These are phyloP conservation scores for Rostratula benghalensis DNA, from an alignment of 2,113 vertebrate species.

Conservation along the genomic window DNA sequence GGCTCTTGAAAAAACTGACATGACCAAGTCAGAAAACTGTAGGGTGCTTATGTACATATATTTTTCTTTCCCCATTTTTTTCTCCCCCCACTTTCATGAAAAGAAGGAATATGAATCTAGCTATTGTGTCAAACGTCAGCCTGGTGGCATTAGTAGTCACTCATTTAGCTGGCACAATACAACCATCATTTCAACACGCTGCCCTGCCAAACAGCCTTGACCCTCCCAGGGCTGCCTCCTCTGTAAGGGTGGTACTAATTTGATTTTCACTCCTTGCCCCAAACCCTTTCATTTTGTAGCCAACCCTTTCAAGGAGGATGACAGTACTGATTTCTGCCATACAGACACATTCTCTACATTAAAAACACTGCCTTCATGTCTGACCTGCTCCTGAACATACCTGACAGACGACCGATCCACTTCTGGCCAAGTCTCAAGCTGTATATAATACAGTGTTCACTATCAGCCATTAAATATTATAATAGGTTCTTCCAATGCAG, in stretches of 20 bases:
- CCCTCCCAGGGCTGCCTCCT: neutral
- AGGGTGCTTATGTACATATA: constrained; percentile 57
- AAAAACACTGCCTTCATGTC: neutral
- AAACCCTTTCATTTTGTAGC: constrained; percentile 16
- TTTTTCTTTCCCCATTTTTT: neutral
- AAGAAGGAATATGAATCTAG: constrained; percentile 24
- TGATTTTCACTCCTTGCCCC: neutral
- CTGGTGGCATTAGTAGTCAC: constrained; percentile 3
- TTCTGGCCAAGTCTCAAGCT: neutral
- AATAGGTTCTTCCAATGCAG: neutral
- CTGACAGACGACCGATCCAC: neutral
- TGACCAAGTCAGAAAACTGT: constrained; percentile 47
- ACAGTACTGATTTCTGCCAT: neutral
- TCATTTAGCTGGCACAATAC: constrained; percentile 21
- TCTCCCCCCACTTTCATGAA: constrained; percentile 13
- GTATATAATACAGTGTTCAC: neutral
- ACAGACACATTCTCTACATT: rapidly evolving
- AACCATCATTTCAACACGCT: neutral
- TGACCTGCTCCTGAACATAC: rapidly evolving
- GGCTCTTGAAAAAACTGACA: constrained; percentile 30
- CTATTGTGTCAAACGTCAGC: constrained; percentile 35
- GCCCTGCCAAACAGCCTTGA: constrained; percentile 11
- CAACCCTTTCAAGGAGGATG: neutral
- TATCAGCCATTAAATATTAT: neutral
- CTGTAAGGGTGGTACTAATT: neutral